Evolutionary conservation across 1,140 invertebrate species (phyloP).

Genomic region (Colletes gigas): DNA sequence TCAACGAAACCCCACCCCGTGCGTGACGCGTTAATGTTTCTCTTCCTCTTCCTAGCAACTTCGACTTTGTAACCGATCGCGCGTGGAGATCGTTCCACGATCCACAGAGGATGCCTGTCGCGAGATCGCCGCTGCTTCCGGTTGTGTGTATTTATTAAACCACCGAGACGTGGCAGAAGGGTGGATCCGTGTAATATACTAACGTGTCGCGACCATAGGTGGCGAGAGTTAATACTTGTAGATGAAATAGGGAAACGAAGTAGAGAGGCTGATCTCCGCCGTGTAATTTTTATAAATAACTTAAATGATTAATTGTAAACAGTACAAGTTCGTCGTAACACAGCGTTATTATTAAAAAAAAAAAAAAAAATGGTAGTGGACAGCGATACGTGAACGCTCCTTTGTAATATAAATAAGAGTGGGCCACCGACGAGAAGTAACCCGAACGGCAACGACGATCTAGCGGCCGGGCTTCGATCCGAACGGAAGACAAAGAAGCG

Average conservation of each 20-base stretch:
- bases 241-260: slow-evolving; percentile 34
- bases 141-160: slow-evolving; percentile 5
- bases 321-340: slow-evolving; percentile 42
- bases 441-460: background rate
- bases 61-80: background rate
- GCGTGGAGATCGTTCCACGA: background rate
- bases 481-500: background rate
- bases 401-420: slow-evolving; percentile 41
- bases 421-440: background rate
- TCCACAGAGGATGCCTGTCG: too few relatives aligned
- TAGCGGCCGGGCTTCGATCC: background rate
- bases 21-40: background rate
- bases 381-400: slow-evolving; percentile 3
- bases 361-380: slow-evolving; percentile 8
- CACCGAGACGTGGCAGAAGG: too few relatives aligned
- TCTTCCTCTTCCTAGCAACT: slow-evolving; percentile 3
- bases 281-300: slow-evolving; percentile 64
- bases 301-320: slow-evolving; percentile 43
- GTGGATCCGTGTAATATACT: slow-evolving; percentile 36
- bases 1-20: background rate
- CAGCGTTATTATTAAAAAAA: slow-evolving; percentile 16
- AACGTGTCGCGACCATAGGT: slow-evolving; percentile 14
- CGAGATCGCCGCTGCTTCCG: background rate
- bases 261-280: slow-evolving; percentile 63
- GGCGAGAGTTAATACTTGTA: slow-evolving; percentile 32